Conservation (phyloP, 2,797 vertebrate genomes). For the Pristis pectinata region DNA sequence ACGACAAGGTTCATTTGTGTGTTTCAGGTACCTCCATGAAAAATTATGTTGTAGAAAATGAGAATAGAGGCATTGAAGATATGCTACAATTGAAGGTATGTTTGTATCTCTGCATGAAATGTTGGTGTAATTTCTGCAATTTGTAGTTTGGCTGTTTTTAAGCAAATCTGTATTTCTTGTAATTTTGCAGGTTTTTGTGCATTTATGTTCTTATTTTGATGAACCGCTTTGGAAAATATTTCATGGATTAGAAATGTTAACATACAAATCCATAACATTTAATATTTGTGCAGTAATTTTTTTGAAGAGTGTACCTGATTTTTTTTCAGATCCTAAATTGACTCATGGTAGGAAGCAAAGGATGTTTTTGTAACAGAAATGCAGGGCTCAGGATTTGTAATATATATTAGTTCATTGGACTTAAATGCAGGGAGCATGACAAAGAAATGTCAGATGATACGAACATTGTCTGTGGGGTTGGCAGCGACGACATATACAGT, state of each 20-base stretch:
- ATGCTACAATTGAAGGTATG: slow-evolving; percentile 77
- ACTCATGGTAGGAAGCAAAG: too few relatives aligned
- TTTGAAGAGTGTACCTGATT: background rate
- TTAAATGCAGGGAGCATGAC: too few relatives aligned
- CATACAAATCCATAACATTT: background rate
- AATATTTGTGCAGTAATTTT: background rate
- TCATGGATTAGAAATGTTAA: background rate
- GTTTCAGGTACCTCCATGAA: slow-evolving; percentile 63
- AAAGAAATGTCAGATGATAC: too few relatives aligned
- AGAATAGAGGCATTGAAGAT: slow-evolving; percentile 57
- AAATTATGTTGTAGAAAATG: slow-evolving; percentile 57
- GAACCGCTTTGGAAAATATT: background rate
- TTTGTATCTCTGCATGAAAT: slow-evolving; percentile 42
- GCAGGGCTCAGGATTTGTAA: too few relatives aligned
- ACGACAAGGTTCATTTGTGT: slow-evolving; percentile 52
- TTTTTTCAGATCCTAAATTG: too few relatives aligned
- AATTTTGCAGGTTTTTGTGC: background rate
- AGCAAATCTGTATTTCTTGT: background rate
- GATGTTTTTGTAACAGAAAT: too few relatives aligned
- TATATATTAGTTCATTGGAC: too few relatives aligned
- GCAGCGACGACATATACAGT: background rate
- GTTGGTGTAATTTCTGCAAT: background rate
- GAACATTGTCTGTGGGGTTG: too few relatives aligned
- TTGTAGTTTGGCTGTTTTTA: background rate
- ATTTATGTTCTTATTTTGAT: background rate